Base-by-base conservation (phyloP, 2,797 vertebrate species). In the Manis javanica region DNA sequence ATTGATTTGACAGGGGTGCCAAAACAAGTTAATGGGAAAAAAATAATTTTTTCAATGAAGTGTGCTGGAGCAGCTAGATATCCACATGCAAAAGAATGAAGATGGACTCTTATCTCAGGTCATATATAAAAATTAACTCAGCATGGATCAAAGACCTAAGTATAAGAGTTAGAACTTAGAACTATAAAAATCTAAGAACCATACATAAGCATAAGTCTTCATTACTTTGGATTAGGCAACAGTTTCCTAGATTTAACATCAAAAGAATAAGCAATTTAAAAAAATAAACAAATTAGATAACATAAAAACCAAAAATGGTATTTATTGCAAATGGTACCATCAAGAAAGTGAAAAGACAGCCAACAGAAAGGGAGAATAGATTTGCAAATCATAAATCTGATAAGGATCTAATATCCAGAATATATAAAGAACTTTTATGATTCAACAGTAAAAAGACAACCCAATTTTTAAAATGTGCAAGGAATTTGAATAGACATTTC, bases 191-290 rank as follows among this genome's bases (percentile, higher is more conserved):
- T 49, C 77, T 75, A 81, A 64, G 63, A 71, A 55, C 23, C 42
- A 83, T 90, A 49, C 29, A 79, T 37, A 75, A 34, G 11, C 39
- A 72, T 34, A 90, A 83, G n/a, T 75, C 34, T 79, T 49, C 3
- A 3, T 84, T 23, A 88, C 23, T 46, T 63, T 46, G 39, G 15
- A n/a, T 64, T 78, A 55, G 29, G 29, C 31, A 93, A 51, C 66
- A 26, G 8, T 75, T 88, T 92, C 68, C 92, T 77, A 88, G 13
- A 18, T 77, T 37, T 55, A 61, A 55, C 34, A 85, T 12, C 21
- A 78, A 95, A 63, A 46, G 24, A 23, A 92, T 92, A 95, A 92
- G 37, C 42, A 77, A 55, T 59, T 78, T 46, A 88, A 83, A 61
- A 61, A 49, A 69, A 71, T 9, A 61, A 19, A 9, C 4, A 77